Percentiles rank a stretch among this genome's conserved stretches.
Evolutionary conservation across 2,113 vertebrate species (phyloP).

Genomic region (Panthera uncia): DNA sequence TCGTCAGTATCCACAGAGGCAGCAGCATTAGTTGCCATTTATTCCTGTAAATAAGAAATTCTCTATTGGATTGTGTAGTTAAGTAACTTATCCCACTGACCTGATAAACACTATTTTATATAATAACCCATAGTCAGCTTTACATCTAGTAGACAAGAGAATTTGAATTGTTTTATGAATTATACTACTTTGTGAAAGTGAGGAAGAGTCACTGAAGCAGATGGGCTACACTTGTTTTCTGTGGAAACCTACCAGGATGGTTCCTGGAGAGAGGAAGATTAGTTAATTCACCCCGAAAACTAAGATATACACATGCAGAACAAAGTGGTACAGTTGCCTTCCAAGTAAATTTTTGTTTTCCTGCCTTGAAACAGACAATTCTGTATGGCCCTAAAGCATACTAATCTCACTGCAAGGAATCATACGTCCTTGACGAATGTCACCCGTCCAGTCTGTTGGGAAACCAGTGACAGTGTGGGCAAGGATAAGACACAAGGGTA

Average conservation of each 20-base stretch:
- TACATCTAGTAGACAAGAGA: not conserved
- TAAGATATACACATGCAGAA: not conserved
- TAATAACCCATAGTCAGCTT: not conserved
- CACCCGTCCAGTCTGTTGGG: not conserved
- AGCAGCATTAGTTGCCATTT: not conserved
- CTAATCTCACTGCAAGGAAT: not conserved
- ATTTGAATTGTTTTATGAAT: conserved; percentile 3
- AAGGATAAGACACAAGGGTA: not conserved
- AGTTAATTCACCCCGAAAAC: not conserved
- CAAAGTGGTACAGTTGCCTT: not conserved
- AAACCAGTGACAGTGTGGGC: not conserved
- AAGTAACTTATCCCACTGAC: not conserved
- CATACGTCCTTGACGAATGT: not conserved
- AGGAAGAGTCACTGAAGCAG: not conserved
- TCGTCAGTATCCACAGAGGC: not conserved
- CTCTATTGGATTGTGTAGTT: not conserved
- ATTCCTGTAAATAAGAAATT: conserved; percentile 6
- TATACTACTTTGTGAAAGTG: not conserved
- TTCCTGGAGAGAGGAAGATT: not conserved
- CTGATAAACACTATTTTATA: not conserved
- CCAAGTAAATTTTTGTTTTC: not conserved
- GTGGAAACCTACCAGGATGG: not conserved
- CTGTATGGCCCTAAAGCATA: not conserved
- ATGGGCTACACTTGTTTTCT: not conserved
- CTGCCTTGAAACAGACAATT: not conserved